Conservation (phyloP, 64 coral and sea anemone species). For the Stylophora pistillata region DNA sequence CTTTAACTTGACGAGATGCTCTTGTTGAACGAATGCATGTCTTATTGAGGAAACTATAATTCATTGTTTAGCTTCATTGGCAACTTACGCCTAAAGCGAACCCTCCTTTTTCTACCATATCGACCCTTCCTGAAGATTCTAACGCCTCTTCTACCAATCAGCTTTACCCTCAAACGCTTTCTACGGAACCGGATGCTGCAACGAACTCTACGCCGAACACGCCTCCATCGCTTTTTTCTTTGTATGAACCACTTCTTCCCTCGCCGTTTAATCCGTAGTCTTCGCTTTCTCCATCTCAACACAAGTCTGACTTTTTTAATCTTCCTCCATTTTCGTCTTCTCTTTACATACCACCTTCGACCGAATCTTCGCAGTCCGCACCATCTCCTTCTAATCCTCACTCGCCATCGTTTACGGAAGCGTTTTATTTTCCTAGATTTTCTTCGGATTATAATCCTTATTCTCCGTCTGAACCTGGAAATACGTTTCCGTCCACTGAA, state of each 20-base stretch:
- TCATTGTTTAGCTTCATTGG: too few species aligned
- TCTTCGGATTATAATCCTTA: background rate
- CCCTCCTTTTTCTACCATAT: background rate
- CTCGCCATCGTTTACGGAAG: background rate
- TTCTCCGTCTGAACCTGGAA: background rate
- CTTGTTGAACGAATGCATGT: too few species aligned
- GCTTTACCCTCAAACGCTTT: background rate
- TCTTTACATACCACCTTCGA: background rate
- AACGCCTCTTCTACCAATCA: background rate
- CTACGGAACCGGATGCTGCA: slow-evolving; percentile 2
- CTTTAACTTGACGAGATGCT: too few species aligned
- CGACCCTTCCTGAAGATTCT: slow-evolving; percentile 13
- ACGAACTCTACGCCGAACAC: background rate
- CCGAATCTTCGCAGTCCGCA: background rate
- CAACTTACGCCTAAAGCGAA: slow-evolving; percentile 16
- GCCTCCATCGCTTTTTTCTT: background rate
- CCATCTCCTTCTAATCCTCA: background rate
- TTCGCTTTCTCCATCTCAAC: background rate
- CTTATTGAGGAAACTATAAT: too few species aligned
- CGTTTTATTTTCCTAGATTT: background rate
- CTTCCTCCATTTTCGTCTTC: background rate
- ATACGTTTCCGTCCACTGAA: background rate
- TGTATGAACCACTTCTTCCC: background rate
- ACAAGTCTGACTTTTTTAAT: background rate
- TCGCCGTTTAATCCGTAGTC: background rate